Conservation (phyloP, 92 coral and sea anemone species). For the Epizoanthus rinbou region DNA sequence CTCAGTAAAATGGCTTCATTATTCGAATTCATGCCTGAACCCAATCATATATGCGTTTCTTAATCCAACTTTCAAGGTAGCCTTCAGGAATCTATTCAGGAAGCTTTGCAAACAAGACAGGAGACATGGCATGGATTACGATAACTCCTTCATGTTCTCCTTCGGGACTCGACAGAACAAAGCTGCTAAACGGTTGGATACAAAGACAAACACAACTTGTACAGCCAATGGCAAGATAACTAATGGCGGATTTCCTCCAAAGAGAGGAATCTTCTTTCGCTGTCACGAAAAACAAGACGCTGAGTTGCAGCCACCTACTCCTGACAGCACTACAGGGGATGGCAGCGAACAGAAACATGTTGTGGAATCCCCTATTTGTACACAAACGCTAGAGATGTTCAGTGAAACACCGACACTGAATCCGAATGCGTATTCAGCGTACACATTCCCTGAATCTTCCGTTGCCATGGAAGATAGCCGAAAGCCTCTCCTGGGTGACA, state of each 20-base stretch:
- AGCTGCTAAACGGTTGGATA: background rate
- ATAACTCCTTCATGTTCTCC: conserved; percentile 45
- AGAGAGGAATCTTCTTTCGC: conserved; percentile 4
- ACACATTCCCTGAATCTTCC: background rate
- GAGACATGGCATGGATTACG: conserved; percentile 33
- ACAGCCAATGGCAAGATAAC: background rate
- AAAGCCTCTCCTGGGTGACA: conserved; percentile 12
- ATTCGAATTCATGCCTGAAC: conserved; percentile 92
- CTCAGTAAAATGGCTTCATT: conserved; percentile 92
- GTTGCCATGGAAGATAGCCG: conserved; percentile 2
- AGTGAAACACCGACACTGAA: background rate
- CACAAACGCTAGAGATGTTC: background rate
- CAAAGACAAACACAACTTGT: background rate
- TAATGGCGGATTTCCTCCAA: conserved; percentile 18
- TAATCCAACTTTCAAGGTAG: conserved; percentile 91
- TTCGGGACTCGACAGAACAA: conserved; percentile 44
- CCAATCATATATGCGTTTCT: conserved; percentile 97
- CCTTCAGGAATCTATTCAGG: conserved; percentile 76
- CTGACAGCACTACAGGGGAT: conserved; percentile 36
- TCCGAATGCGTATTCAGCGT: background rate
- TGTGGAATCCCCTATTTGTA: background rate
- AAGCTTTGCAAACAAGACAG: conserved; percentile 38
- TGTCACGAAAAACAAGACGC: background rate
- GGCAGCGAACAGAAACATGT: conserved; percentile 27
- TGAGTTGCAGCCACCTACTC: conserved; percentile 6